phyloP scores from a whole-genome alignment of 2,113 vertebrate genomes.

The Ginglymostoma cirratum region DNA sequence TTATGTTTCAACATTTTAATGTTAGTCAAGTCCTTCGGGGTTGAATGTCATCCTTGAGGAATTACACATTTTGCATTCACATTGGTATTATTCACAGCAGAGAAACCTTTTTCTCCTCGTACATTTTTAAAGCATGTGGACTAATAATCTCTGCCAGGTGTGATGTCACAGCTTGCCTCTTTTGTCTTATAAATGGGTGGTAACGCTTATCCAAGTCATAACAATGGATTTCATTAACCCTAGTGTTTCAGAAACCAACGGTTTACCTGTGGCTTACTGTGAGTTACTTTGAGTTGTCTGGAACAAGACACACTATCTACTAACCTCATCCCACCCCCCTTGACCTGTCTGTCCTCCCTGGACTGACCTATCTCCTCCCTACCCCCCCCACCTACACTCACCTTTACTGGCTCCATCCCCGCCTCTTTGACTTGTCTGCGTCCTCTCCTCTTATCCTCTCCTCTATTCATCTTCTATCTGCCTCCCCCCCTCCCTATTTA shows the following conservation, averaged over 20 bases:
- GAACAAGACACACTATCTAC: too few relatives aligned
- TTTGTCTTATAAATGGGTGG: neutral
- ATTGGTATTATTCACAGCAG: slow-evolving; percentile 1
- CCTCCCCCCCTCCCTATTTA: too few relatives aligned
- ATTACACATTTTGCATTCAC: neutral
- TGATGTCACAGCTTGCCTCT: neutral
- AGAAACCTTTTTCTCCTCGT: neutral
- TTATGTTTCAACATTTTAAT: slow-evolving; percentile 3
- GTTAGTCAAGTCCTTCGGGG: neutral
- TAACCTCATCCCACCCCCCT: too few relatives aligned
- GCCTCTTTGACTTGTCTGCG: too few relatives aligned
- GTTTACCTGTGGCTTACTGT: neutral
- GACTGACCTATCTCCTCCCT: too few relatives aligned
- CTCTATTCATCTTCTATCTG: too few relatives aligned
- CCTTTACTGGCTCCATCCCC: too few relatives aligned
- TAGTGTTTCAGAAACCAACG: neutral
- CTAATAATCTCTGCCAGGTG: neutral
- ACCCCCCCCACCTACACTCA: too few relatives aligned
- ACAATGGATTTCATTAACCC: neutral
- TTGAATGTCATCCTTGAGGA: neutral
- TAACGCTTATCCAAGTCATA: neutral
- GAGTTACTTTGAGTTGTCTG: neutral
- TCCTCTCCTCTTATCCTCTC: too few relatives aligned
- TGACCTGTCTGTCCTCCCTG: too few relatives aligned
- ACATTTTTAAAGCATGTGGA: neutral